Conservation (phyloP, 1,140 invertebrate species). For the Elymnias hypermnestra region DNA sequence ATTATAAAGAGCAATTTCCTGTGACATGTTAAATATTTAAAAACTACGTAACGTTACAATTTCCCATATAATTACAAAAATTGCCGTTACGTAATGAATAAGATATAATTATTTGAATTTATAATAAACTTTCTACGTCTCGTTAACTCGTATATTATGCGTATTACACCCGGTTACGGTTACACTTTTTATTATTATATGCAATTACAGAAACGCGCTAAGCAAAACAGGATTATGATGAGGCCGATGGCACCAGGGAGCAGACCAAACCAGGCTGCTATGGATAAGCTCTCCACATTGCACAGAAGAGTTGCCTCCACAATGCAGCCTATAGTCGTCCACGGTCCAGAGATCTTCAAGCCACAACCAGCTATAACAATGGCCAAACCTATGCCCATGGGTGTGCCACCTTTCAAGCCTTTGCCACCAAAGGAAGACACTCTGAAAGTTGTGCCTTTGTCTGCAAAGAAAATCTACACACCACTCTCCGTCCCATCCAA, state of each 20-base stretch:
- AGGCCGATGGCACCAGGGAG: constrained; percentile 41
- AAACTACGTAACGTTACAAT: too few relatives aligned
- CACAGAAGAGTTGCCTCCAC: constrained; percentile 47
- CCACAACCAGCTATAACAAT: constrained; percentile 59
- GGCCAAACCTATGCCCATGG: constrained; percentile 73
- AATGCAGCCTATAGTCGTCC: constrained; percentile 58
- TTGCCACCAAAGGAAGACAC: constrained; percentile 79
- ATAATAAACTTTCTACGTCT: not conserved
- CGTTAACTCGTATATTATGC: too few relatives aligned
- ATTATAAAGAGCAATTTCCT: too few relatives aligned
- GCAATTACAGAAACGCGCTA: constrained; percentile 68
- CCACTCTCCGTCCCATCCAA: constrained; percentile 49
- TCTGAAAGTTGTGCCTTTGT: constrained; percentile 61
- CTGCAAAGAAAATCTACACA: constrained; percentile 47
- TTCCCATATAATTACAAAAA: too few relatives aligned
- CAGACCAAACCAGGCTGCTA: constrained; percentile 56
- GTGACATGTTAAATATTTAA: too few relatives aligned
- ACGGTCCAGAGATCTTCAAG: constrained; percentile 32
- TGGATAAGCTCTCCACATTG: constrained; percentile 54
- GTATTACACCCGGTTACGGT: too few relatives aligned
- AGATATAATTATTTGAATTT: not conserved
- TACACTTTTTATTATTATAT: too few relatives aligned
- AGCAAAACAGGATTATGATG: constrained; percentile 69
- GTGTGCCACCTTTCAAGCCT: constrained; percentile 85
- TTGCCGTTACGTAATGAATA: too few relatives aligned